Base-by-base conservation (phyloP, 2,113 vertebrate species). In the Scomber colias region DNA sequence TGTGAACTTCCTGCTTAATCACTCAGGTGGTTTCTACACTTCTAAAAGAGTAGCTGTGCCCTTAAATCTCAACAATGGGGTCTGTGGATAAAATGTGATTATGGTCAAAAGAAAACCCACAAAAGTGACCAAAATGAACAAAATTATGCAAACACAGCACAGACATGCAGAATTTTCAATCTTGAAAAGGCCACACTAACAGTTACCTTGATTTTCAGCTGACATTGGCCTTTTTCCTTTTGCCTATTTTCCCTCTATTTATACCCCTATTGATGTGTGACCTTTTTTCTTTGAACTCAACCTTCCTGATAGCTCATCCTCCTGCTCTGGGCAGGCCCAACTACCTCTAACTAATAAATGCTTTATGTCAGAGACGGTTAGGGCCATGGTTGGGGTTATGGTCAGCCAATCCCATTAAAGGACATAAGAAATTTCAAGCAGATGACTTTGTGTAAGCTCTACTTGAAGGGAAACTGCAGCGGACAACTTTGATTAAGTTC, bases 371-470 rank as follows among this genome's bases (percentile, higher is more conserved):
- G 11, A 48, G 19, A 73, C 31, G n/a, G 10, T 64, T 71, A 31
- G 61, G 54, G 50, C 0, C 46, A 24, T 12, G 59, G 45, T 53
- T 4, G 21, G 11, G 59, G 44, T 56, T 17, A 35, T 15, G 11
- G 21, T 72, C 63, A 74, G 63, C 45, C 76, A 59, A 9, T 61
- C 51, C 56, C 17, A 67, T 88, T 30, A 78, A 65, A 84, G 51
- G 44, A 49, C 65, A 64, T 8, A 27, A 77, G 56, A 75, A 19
- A 19, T 17, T 13, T 53, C 12, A 56, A 51, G 53, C 54, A 10
- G 14, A 45, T 54, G 1, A 40, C 9, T 19, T 24, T 17, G 5
- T 15, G 14, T 61, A 48, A 66, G 72, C 49, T 24, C 31, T 31
- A 40, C 16, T 56, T 70, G 16, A 55, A 4, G 24, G 8, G 45